Evolutionary conservation across 2,113 vertebrate species (phyloP), one percentile per base, ranked within the genome.

Genomic region (Paedocypris sp.): DNA sequence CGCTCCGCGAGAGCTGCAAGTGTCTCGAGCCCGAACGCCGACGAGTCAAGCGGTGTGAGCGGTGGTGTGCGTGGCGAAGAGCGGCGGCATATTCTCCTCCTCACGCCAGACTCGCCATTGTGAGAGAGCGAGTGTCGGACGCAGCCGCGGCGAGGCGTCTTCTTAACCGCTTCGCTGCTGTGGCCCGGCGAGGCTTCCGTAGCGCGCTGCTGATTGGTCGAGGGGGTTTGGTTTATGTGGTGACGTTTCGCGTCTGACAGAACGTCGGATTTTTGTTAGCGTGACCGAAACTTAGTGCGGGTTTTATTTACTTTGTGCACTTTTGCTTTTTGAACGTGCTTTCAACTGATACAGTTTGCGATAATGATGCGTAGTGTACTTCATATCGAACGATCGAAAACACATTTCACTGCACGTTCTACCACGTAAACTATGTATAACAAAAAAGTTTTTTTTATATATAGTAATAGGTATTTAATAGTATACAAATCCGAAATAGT

Each of bases 171-270:
- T 4, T 2, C 8, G 23, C 23, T 13, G 45, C 43, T 77, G 76
- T 79, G 82, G 75, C 70, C 78, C 66, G 60, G 12, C 39, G 5
- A 43, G 6, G 11, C 66, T 73, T 63, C 83, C 83, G 81, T 83
- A 80, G 69, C 7, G 19, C 5, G 11, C 36, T 35, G 51, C 39
- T 73, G 72, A 74, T 54, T 80, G 74, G 75, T 33, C 59, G 23
- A 28, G 33, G 36, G 9, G 5, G 16, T 25, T 39, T 8, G 47
- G 19, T 28, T 56, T 60, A 29, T 23, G 4, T 33, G 28, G 16
- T 63, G 61, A 63, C 61, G 61, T 43, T 16, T 10, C 13, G n/a
- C n/a, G 16, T 12, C 5, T 4, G 38, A 16, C 4, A n/a, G 31
- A 42, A 31, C 25, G 11, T 31, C 8, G 15, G 4, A 18, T 43